Conservation (phyloP, 2,888 invertebrate genomes). For the Nineta flava region DNA sequence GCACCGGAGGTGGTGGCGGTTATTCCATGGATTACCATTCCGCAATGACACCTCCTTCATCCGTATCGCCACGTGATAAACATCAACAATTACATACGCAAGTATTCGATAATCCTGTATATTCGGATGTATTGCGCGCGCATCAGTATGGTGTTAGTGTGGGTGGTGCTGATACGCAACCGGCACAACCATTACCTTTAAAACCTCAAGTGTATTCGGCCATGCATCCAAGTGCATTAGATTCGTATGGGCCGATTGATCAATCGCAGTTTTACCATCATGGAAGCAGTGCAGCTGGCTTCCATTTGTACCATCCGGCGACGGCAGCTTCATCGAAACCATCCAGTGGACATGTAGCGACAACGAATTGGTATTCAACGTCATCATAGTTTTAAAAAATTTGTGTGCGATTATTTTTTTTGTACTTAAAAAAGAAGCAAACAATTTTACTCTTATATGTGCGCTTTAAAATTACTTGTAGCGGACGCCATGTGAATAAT, state of each 20-base stretch:
- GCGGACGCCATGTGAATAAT: too few relatives aligned
- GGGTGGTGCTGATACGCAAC: slow-evolving; percentile 39
- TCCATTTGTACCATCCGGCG: slow-evolving; percentile 73
- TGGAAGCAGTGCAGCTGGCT: slow-evolving; percentile 40
- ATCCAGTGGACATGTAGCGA: slow-evolving; percentile 21
- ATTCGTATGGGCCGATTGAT: slow-evolving; percentile 45
- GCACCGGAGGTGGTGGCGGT: slow-evolving; percentile 20
- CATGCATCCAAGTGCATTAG: slow-evolving; percentile 32
- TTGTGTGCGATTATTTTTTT: too few relatives aligned
- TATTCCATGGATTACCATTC: slow-evolving; percentile 73
- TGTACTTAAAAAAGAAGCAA: too few relatives aligned
- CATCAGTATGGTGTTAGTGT: slow-evolving; percentile 44
- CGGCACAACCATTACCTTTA: slow-evolving; percentile 56
- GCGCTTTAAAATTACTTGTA: too few relatives aligned
- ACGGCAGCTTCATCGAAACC: slow-evolving; percentile 31
- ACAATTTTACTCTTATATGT: too few relatives aligned
- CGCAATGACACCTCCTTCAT: slow-evolving; percentile 94
- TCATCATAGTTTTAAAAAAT: slow-evolving; percentile 20
- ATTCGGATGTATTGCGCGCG: slow-evolving; percentile 34
- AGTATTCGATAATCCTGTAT: slow-evolving; percentile 27
- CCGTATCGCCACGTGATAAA: slow-evolving; percentile 85
- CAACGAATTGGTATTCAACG: slow-evolving; percentile 28
- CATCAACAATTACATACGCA: slow-evolving; percentile 39
- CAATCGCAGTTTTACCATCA: slow-evolving; percentile 79
- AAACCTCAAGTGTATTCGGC: slow-evolving; percentile 83